Conservation (phyloP, 2,888 invertebrate species). For the Dryocosmus kuriphilus region DNA sequence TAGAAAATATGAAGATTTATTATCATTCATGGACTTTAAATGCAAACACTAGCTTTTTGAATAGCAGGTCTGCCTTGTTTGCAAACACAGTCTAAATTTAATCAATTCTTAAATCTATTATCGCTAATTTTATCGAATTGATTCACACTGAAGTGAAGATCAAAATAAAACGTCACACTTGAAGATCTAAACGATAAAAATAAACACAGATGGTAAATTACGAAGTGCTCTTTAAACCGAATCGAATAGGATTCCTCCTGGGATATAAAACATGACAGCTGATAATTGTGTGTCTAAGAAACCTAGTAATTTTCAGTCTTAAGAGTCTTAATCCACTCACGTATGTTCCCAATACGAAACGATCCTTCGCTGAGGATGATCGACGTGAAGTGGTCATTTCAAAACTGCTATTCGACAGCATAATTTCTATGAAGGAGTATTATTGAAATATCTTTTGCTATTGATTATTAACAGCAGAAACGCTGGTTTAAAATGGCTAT, state of each 20-base stretch:
- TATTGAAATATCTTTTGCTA: slow-evolving; percentile 35
- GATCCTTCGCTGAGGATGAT: slow-evolving; percentile 12
- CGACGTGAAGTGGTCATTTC: slow-evolving; percentile 39
- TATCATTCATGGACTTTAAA: not conserved
- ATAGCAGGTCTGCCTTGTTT: not conserved
- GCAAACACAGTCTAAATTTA: not conserved
- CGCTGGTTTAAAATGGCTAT: slow-evolving; percentile 12
- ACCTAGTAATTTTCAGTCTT: slow-evolving; percentile 32
- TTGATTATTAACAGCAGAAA: slow-evolving; percentile 23
- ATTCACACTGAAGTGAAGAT: slow-evolving; percentile 4
- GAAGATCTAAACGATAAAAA: not conserved
- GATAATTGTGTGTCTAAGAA: slow-evolving; percentile 33
- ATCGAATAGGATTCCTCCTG: slow-evolving; percentile 17
- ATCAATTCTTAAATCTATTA: not conserved
- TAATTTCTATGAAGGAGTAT: slow-evolving; percentile 30
- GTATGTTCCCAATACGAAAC: slow-evolving; percentile 22
- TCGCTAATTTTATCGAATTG: not conserved
- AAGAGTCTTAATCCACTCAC: slow-evolving; percentile 27
- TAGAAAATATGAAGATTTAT: not conserved
- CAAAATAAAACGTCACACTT: not conserved
- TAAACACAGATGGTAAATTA: slow-evolving; percentile 21
- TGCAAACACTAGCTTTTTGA: not conserved
- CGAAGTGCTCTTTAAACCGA: not conserved
- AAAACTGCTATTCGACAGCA: slow-evolving; percentile 30
- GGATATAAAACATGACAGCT: slow-evolving; percentile 14